Evolutionary conservation across 2,797 vertebrate genomes (phyloP), one percentile per base, ranked within the genome.

Genomic region (Anabacerthia variegaticeps): DNA sequence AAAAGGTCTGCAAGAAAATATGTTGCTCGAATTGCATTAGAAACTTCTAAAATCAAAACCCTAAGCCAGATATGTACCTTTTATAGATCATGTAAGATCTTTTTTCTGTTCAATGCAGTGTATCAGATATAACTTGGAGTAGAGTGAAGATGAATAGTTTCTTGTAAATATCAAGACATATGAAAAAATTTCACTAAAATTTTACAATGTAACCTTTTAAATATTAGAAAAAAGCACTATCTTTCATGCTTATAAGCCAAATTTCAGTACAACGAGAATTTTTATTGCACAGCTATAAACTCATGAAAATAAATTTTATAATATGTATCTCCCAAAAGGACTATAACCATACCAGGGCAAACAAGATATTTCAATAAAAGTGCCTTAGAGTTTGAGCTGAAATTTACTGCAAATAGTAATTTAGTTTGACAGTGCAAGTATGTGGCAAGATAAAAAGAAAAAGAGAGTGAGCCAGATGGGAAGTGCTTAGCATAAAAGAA

Each of bases 341-440:
- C 92, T 91, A 59, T 93, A 94, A 82, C 84, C 43, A 56, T 49
- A 66, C 41, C 48, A 44, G 55, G 62, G 63, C 59, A 94, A 95
- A 92, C 52, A 96, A 97, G 93, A 80, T 52, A 43, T 48, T 87
- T 77, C 90, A 95, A 91, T 87, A 96, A 96, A 92, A 79, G 30
- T 68, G 77, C 56, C 77, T 61, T 37, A 61, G 67, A 85, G 39
- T 72, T 63, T 55, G 65, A 89, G 71, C 83, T 89, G 79, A 89
- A 96, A 96, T 95, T 95, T 92, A 95, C 63, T 78, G 92, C 90
- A 92, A 83, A 71, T 43, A 83, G 34, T 68, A 89, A 87, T 88
- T 94, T 79, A 69, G n/a, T 79, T 92, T 94, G 95, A 94, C 82
- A 93, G 75, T 2, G 7, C n/a, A 62, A 86, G 34, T 58, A 65